Base-by-base conservation (phyloP, 1,140 invertebrate species). In the Drosophila virilis region DNA sequence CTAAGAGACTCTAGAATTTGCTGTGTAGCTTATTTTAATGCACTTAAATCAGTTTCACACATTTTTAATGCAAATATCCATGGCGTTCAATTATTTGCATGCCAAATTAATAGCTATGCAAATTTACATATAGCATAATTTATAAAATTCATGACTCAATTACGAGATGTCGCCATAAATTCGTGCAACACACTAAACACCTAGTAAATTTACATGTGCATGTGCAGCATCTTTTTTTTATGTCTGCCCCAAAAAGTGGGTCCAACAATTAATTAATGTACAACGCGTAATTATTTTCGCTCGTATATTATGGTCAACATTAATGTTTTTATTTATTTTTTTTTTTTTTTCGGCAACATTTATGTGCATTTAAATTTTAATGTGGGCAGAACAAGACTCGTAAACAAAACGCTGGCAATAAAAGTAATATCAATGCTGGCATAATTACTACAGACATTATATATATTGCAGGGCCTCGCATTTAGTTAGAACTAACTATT, bases 191-290 rank as follows among this genome's bases (percentile, higher is more conserved):
- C 52, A 64, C 83, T 82, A 82, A 82, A 88, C 72, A 74, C 67
- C 70, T 69, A 78, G 51, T 86, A 81, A 78, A 82, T 80, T 46
- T 45, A 45, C 12, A 67, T 22, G 37, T 28, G 40, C 6, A 43
- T 1, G 58, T 68, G 61, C 65, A 17, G 74, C 79, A 84, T 50
- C 50, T 52, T 67, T 70, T 54, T 77, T 77, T 74, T 57, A 80
- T 80, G 52, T 55, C 46, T 45, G 42, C 10, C 48, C 57, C 28
- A 66, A 67, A 46, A 45, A 58, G 52, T 55, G 37, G 50, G 37
- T 22, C 28, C 43, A 75, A 60, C 72, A 71, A 80, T 84, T 80
- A 84, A 84, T 83, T 84, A 77, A 77, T 73, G 62, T 72, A 54
- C 48, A 50, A 57, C 13, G 13, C 17, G 48, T 70, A 77, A 74